Evolutionary conservation across 1,140 invertebrate species (phyloP), one percentile per base, ranked within the genome.

Genomic region (Littorina saxatilis): DNA sequence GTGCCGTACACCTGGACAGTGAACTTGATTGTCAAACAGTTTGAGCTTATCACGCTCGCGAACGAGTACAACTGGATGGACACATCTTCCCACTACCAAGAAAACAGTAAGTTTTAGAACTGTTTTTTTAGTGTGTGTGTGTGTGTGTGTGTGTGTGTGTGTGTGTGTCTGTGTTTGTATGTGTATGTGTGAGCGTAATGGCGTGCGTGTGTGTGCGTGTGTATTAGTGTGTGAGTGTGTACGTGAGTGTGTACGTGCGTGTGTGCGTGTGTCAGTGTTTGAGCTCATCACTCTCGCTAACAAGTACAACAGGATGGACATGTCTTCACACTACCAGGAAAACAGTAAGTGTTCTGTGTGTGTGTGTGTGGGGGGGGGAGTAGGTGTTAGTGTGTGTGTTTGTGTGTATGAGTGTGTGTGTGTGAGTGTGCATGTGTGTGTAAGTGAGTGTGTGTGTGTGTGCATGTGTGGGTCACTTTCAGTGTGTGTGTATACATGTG

Each of bases 41-140:
- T 99, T 93, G 98, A 99, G 93, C 93, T 99, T 2, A 94, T 99
- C 0, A 97, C 97, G 63, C 92, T 98, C 13, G 96, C 97, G 82
- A 99, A 99, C 93, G 97, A 99, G 90, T 97, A 97, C 91, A 99
- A 99, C 92, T 99, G 98, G 99, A 96, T 99, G 85, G 98, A 99
- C 92, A 99, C 98, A 87, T 98, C 97, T 68, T 92, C 92, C 29
- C 82, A 88, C 35, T 87, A 92, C 20, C 96, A 98, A 92, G 98
- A 99, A 93, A 99, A 99, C 92, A 91, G 95, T 95, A 91, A 90
- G 88, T 80, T 43, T 17, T 58, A 9, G 75, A 43, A 0, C 50
- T 40, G 17, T 72, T n/a, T 43, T 13, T 50, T 20, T 32, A 50
- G 47, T 52, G 15, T 32, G 3, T 5, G 23, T 47, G 5, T 20